phyloP scores from a whole-genome alignment of 2,797 vertebrate species.

The Macropodus opercularis region DNA sequence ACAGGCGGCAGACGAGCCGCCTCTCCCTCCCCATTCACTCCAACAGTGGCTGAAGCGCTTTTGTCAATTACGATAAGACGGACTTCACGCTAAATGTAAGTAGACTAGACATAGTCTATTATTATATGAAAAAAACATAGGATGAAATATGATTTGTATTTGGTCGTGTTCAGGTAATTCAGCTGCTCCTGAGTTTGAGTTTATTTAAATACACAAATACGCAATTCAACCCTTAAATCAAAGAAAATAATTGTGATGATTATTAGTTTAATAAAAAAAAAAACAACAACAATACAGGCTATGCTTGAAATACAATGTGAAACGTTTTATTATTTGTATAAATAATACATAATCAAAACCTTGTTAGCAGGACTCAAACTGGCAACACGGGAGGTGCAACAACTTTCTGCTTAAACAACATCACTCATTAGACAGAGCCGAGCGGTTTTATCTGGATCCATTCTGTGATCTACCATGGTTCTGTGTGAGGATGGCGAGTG shows the following conservation, averaged over 20 bases:
- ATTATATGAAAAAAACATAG: not conserved
- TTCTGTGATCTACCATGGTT: constrained; percentile 63
- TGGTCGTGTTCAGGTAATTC: too few species aligned
- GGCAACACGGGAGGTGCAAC: constrained; percentile 1
- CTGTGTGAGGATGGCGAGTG: constrained; percentile 79
- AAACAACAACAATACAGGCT: too few species aligned
- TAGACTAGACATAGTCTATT: constrained; percentile 5
- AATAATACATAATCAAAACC: not conserved
- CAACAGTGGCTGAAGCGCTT: not conserved
- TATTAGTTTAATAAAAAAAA: too few species aligned
- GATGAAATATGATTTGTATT: not conserved
- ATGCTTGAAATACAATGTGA: too few species aligned
- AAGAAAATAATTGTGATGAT: too few species aligned
- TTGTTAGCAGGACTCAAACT: constrained; percentile 17
- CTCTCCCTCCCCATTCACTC: constrained; percentile 22
- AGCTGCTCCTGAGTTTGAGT: too few species aligned
- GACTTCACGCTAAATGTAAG: constrained; percentile 31
- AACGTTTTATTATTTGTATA: too few species aligned
- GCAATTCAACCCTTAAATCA: too few species aligned
- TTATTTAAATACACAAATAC: too few species aligned
- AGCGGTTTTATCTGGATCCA: not conserved
- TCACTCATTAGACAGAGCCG: not conserved
- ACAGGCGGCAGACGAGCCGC: constrained; percentile 58
- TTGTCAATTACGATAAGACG: not conserved
- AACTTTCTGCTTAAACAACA: constrained; percentile 6